Base-by-base conservation (phyloP, 2,797 vertebrate genomes). In the Karalla daura region DNA sequence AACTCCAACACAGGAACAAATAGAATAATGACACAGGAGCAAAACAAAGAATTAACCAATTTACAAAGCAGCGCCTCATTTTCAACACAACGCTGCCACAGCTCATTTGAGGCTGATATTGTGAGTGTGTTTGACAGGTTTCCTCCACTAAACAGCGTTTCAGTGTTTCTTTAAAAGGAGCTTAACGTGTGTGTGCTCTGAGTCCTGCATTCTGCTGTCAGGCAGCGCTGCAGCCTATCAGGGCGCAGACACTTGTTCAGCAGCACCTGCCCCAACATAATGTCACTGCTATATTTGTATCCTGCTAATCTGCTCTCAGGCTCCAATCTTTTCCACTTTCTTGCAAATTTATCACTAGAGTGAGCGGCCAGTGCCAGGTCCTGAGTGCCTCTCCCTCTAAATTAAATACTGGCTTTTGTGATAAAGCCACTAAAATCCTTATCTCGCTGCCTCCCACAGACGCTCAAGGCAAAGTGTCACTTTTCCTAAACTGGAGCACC, bases 391-490 rank as follows among this genome's bases (percentile, higher is more conserved):
- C 96, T 93, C 95, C 95, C 96, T 94, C 96, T 97, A 97, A 97
- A 97, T 98, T 96, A 97, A 97, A 97, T 96, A 91, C 90, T 91
- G 96, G 95, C 95, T 97, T 98, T 98, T 97, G 95, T 98, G 98
- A 99, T 98, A 98, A 98, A 98, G 96, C 94, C 95, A 97, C 96
- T 95, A 97, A 96, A 98, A 98, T 98, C 96, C 96, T 98, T 98
- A 98, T 98, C 97, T 92, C 53, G 66, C 92, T 93, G 94, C 92
- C 93, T 94, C 81, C 91, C 93, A 94, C 93, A 94, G 92, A 94
- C 93, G 96, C 96, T 96, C 96, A 96, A 96, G 95, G 93, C 94
- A 95, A 94, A 96, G 92, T 88, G 93, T 94, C 91, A 94, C 92
- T 93, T 92, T 93, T 91, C 93, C 76, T 81, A 91, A 94, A 96